Conservation (phyloP, 2,888 invertebrate species). For the Sarcophaga subvicina region DNA sequence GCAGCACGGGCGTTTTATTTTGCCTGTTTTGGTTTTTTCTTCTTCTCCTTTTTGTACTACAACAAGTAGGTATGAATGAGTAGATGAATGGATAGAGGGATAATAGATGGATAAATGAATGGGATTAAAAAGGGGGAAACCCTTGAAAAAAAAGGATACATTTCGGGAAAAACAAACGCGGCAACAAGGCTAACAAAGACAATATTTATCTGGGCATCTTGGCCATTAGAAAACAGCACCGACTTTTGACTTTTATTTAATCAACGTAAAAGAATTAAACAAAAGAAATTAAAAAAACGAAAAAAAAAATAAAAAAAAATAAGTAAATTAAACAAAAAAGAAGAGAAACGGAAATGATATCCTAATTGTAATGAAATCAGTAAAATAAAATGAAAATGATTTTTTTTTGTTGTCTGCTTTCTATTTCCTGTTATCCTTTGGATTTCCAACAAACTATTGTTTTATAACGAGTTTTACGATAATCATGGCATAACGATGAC, state of each 20-base stretch:
- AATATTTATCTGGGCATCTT: conserved; percentile 48
- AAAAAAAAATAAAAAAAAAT: background rate
- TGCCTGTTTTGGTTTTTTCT: too few species aligned
- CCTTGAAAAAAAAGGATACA: conserved; percentile 32
- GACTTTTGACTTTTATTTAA: conserved; percentile 62
- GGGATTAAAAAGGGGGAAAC: background rate
- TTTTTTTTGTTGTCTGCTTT: conserved; percentile 28
- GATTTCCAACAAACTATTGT: conserved; percentile 26
- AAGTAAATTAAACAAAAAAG: conserved; percentile 24
- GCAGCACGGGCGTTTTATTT: conserved; percentile 16
- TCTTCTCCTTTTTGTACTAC: too few species aligned
- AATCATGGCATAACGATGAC: conserved; percentile 28
- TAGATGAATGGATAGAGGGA: background rate
- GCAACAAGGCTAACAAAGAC: conserved; percentile 12
- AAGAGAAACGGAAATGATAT: conserved; percentile 44
- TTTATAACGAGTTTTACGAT: background rate
- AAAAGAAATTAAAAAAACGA: background rate
- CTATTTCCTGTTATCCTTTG: conserved; percentile 1
- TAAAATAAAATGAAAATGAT: conserved; percentile 18
- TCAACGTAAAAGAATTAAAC: conserved; percentile 36
- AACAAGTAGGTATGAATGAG: background rate
- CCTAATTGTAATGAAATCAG: conserved; percentile 60
- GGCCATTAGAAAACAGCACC: conserved; percentile 33
- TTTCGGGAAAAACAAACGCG: conserved; percentile 44
- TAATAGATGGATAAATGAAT: background rate